A percentile compares a stretch with the other conserved stretches of the same genome.
These are phyloP conservation scores for Magallana ariakensis DNA, from an alignment of 1,140 invertebrate species.

Conservation along the genomic window DNA sequence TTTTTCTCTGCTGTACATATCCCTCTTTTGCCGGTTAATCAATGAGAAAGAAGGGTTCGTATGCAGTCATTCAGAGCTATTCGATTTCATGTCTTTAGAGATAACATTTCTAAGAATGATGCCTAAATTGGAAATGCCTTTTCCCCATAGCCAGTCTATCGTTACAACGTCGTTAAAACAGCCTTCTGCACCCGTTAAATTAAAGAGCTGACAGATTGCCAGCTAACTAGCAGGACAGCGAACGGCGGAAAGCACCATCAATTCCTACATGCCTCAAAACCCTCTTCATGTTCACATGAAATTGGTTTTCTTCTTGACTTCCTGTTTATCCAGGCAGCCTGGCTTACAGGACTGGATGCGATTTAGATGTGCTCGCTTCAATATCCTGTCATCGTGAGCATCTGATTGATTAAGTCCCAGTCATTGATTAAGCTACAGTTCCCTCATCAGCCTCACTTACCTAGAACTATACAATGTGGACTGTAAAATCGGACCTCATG, in stretches of 20 bases:
- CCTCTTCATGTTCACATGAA: neutral
- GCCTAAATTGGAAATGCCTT: neutral
- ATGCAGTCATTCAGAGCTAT: neutral
- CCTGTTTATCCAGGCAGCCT: conserved; percentile 6
- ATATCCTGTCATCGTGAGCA: conserved; percentile 14
- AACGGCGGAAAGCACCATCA: neutral
- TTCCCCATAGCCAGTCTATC: neutral
- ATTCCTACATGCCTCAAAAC: conserved; percentile 7
- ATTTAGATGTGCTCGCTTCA: neutral
- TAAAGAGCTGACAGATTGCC: neutral
- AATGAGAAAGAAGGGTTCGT: neutral
- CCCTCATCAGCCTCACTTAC: no score
- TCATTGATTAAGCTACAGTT: neutral
- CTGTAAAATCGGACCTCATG: no score
- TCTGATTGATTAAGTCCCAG: conserved; percentile 5
- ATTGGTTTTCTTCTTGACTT: conserved; percentile 10
- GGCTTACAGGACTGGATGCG: neutral
- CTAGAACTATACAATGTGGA: no score
- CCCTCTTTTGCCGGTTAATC: neutral
- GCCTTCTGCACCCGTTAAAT: neutral
- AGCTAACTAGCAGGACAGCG: neutral
- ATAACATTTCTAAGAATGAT: conserved; percentile 21
- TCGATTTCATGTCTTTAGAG: neutral
- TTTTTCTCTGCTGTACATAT: neutral
- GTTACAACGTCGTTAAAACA: neutral